Percentiles rank a stretch among this genome's conserved stretches.
phyloP scores from a whole-genome alignment of 2,113 vertebrate genomes.

The Ageneiosus marmoratus region DNA sequence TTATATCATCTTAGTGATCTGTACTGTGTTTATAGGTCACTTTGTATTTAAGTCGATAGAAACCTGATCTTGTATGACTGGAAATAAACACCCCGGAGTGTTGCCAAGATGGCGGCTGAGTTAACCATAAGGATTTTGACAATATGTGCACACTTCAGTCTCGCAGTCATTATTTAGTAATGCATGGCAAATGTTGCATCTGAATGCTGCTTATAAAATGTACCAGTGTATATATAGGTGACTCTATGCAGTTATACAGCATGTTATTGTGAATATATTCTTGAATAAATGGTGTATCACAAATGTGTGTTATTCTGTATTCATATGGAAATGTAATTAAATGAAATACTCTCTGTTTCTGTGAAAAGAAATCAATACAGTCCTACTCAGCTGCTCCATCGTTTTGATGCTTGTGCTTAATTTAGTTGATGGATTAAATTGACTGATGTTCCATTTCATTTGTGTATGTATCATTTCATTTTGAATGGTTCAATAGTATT shows the following conservation, averaged over 20 bases:
- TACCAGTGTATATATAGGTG: not conserved
- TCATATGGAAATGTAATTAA: not conserved
- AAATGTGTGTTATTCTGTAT: not conserved
- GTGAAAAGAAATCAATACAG: slow-evolving; percentile 15
- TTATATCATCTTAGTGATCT: not conserved
- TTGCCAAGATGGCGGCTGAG: not conserved
- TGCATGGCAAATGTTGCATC: not conserved
- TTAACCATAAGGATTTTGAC: not conserved
- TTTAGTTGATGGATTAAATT: slow-evolving; percentile 6
- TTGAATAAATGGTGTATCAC: not conserved
- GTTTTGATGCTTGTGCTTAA: not conserved
- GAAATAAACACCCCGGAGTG: not conserved
- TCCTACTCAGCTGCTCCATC: not conserved
- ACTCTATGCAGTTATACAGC: not conserved
- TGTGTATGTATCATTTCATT: not conserved
- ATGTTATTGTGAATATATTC: not conserved
- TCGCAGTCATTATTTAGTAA: no score
- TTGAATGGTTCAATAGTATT: not conserved
- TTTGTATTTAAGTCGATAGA: slow-evolving; percentile 1
- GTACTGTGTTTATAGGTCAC: not conserved
- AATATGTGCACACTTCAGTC: not conserved
- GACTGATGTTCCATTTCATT: not conserved
- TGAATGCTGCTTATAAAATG: not conserved
- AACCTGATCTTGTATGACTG: slow-evolving; percentile 3
- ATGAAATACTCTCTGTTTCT: not conserved